Evolutionary conservation across 1,140 invertebrate species (phyloP), one percentile per base, ranked within the genome.

Genomic region (Hycleus cichorii): DNA sequence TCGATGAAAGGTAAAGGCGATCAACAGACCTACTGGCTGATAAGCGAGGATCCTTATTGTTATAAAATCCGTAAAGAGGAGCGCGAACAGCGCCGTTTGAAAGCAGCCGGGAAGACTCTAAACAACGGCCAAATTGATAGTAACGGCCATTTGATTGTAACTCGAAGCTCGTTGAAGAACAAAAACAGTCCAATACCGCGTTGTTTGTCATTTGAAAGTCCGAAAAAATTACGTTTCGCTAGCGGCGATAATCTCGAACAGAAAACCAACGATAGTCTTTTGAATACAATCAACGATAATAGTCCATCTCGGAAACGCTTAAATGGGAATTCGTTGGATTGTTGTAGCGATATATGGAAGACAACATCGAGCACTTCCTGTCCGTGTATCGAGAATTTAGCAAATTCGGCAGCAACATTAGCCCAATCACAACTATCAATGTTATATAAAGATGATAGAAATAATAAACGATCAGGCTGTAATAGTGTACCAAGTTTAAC

Each of bases 1-100:
- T 75, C 81, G 0, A 88, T 95, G 82, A 95, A 96, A 75, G 93
- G 90, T 5, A 92, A 92, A 73, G 88, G 88, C 0, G 85, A 91
- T 27, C 84, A 90, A 64, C 69, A 85, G 45, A 95, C 93, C 1
- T 95, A 89, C 73, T 97, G 91, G 90, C 69, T 97, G 26, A 72
- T 85, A 7, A 89, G 88, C 0, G 90, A 93, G 69, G 86, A 91
- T 50, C 69, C 78, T 9, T 69, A 75, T 7, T 76, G 79, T 5
- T 75, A 80, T 1, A 73, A 76, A 1, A 69, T 74, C 3, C 77
- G 85, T 0, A 78, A 71, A 26, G 75, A 77, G 9, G 78, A 82
- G 24, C 70, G 83, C 7, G 74, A 77, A 5, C 75, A 74, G 9
- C 64, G 77, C 4, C 60, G 78, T 49, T 69, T 72, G 18, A 60